Conservation (phyloP, 1,140 invertebrate genomes). For the Aphidius ervi region DNA sequence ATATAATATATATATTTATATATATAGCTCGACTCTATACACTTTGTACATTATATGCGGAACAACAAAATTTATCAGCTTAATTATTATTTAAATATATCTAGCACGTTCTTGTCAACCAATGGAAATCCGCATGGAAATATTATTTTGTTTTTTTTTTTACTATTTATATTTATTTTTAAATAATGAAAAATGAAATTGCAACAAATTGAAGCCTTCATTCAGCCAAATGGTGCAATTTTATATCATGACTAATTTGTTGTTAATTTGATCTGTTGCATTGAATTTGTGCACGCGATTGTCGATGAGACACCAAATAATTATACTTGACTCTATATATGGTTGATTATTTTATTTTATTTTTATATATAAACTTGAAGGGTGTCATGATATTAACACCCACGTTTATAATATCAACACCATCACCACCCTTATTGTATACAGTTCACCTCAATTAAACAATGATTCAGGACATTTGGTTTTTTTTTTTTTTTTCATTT, state of each 20-base stretch:
- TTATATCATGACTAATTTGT: slow-evolving; percentile 28
- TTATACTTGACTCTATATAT: slow-evolving; percentile 5
- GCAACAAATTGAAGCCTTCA: slow-evolving; percentile 17
- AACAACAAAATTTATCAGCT: background rate
- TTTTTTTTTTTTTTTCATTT: no score
- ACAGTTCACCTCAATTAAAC: slow-evolving; percentile 10
- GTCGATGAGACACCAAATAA: background rate
- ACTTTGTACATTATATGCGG: background rate
- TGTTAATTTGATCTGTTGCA: slow-evolving; percentile 25
- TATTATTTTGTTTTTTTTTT: no score
- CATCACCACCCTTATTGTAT: background rate
- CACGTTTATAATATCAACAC: no score
- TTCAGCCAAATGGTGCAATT: slow-evolving; percentile 25
- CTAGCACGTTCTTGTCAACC: no score
- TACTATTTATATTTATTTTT: background rate
- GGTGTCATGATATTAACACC: no score
- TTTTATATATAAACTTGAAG: background rate
- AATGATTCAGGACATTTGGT: slow-evolving; percentile 11
- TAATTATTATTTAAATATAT: background rate
- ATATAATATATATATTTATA: no score
- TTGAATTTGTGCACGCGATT: slow-evolving; percentile 2
- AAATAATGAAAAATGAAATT: no score
- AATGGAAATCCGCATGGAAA: no score
- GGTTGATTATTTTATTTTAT: background rate
- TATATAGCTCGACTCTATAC: background rate